phyloP scores from a whole-genome alignment of 2,797 vertebrate genomes.

The Synaphobranchus kaupii region DNA sequence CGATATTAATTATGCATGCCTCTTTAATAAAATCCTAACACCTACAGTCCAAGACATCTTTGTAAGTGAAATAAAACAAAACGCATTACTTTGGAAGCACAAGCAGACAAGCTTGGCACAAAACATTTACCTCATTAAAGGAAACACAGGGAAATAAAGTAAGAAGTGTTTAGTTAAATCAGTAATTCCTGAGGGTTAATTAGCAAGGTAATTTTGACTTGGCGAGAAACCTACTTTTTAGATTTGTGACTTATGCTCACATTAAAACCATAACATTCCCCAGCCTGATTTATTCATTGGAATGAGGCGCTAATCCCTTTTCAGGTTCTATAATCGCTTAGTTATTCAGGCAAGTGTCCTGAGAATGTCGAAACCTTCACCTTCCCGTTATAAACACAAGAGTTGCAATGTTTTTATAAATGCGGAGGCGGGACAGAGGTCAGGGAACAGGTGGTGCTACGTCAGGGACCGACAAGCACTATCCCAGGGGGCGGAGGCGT shows the following conservation, averaged over 20 bases:
- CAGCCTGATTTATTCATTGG: background rate
- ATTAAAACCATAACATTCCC: background rate
- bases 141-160: background rate
- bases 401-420: background rate
- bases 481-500: background rate
- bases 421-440: background rate
- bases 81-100: background rate
- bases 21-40: slow-evolving; percentile 2
- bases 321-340: background rate
- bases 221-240: background rate
- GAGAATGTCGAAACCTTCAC: background rate
- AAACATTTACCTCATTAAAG: background rate
- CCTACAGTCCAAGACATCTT: background rate
- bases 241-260: background rate
- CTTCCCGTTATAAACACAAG: background rate
- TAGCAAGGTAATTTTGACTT: background rate
- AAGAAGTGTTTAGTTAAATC: background rate
- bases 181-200: background rate
- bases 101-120: background rate
- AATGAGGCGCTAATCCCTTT: background rate
- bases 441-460: background rate
- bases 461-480: background rate
- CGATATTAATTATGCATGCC: background rate
- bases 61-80: background rate
- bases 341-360: background rate